These are phyloP conservation scores for Fringilla coelebs DNA, from an alignment of 2,797 vertebrate genomes.

Conservation along the genomic window DNA sequence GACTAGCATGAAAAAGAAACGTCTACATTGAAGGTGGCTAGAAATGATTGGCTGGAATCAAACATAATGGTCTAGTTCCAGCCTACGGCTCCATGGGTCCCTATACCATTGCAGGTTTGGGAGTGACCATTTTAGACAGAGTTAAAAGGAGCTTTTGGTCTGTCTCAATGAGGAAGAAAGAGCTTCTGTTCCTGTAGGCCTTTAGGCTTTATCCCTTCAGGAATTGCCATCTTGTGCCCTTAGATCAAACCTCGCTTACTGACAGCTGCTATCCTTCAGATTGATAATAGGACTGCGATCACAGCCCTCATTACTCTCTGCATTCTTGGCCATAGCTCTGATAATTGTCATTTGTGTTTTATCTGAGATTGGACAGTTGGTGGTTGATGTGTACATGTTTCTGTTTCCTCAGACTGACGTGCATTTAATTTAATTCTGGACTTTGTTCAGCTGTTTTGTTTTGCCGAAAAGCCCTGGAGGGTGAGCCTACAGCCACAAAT, in stretches of 20 bases:
- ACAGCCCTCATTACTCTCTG: not conserved
- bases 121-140: not conserved
- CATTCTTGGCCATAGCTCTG: not conserved
- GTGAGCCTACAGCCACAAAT: conserved; percentile 6
- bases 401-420: not conserved
- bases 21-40: not conserved
- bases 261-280: not conserved
- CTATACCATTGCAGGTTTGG: not conserved
- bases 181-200: not conserved
- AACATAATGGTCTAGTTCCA: not conserved
- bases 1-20: not conserved
- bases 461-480: not conserved
- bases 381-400: not conserved
- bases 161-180: not conserved
- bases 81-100: not conserved
- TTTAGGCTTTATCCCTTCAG: not conserved
- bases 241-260: not conserved
- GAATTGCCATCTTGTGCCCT: not conserved
- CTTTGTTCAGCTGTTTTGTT: conserved; percentile 31
- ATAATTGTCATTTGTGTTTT: not conserved
- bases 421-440: conserved; percentile 43
- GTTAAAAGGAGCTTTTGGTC: not conserved
- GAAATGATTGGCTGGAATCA: not conserved
- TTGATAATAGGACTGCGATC: not conserved
- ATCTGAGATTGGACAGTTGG: not conserved